Conservation (phyloP, 2,113 vertebrate genomes). For the Paraplagusia blochii region DNA sequence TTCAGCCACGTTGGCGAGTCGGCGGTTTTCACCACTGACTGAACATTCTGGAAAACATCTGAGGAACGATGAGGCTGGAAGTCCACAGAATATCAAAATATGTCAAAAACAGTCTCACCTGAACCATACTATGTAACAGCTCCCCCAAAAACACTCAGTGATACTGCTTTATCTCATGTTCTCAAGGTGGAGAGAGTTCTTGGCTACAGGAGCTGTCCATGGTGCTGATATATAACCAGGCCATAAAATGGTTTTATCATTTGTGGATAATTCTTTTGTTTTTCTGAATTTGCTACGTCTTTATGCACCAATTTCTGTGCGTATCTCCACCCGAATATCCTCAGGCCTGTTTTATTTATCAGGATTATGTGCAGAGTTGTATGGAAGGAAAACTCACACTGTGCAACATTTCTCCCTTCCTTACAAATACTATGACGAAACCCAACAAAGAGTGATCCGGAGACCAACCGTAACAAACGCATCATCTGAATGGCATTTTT, state of each 20-base stretch:
- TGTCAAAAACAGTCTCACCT: too few species aligned
- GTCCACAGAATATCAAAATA: too few species aligned
- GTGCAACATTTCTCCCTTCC: slow-evolving; percentile 4
- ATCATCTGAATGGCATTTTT: slow-evolving; percentile 24
- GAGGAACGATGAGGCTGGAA: too few species aligned
- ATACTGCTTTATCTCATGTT: too few species aligned
- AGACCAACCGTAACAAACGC: slow-evolving; percentile 16
- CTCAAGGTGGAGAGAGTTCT: too few species aligned
- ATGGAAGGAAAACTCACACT: slow-evolving; percentile 3
- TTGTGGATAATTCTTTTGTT: too few species aligned
- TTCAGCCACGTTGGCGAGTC: slow-evolving; percentile 19
- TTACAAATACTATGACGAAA: slow-evolving; percentile 3
- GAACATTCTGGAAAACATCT: slow-evolving; percentile 41
- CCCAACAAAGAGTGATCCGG: slow-evolving; percentile 11
- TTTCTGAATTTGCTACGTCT: background rate
- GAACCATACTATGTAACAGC: too few species aligned
- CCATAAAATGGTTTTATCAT: too few species aligned
- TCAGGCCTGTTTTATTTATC: slow-evolving; percentile 5
- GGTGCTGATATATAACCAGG: too few species aligned
- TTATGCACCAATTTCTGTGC: slow-evolving; percentile 3
- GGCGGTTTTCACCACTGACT: slow-evolving; percentile 43
- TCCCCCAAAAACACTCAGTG: too few species aligned
- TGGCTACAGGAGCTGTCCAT: too few species aligned
- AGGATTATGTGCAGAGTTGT: slow-evolving; percentile 21
- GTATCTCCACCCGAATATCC: slow-evolving; percentile 4